phyloP scores from a whole-genome alignment of 2,113 vertebrate genomes.

The Meriones unguiculatus region DNA sequence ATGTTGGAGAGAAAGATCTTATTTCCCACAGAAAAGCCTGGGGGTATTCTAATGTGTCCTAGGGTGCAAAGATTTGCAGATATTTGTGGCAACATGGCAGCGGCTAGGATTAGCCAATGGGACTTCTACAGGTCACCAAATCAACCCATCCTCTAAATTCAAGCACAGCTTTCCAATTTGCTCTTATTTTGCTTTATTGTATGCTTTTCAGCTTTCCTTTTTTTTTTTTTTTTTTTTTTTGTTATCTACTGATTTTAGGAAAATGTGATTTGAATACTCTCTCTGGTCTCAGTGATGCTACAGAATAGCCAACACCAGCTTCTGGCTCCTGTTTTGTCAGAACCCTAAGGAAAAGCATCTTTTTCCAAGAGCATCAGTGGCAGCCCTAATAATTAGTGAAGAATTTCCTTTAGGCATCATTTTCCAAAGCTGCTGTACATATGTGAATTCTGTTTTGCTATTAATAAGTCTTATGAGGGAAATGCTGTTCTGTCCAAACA shows the following conservation, averaged over 20 bases:
- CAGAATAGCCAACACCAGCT: slow-evolving; percentile 7
- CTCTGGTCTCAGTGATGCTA: neutral
- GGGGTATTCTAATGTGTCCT: neutral
- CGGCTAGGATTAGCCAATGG: neutral
- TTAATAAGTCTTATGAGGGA: slow-evolving; percentile 3
- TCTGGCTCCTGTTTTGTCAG: slow-evolving; percentile 24
- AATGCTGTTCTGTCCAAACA: neutral
- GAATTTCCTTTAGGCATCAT: slow-evolving; percentile 71
- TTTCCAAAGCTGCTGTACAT: slow-evolving; percentile 57
- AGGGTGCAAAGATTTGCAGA: neutral
- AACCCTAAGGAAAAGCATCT: slow-evolving; percentile 31
- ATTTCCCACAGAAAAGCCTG: neutral
- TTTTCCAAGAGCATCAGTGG: neutral
- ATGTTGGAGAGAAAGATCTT: neutral
- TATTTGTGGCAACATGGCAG: neutral
- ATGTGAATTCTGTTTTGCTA: neutral
- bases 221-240: slow-evolving; percentile 31
- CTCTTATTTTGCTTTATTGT: neutral
- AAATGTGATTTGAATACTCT: slow-evolving; percentile 13
- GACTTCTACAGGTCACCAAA: neutral
- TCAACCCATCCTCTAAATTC: neutral
- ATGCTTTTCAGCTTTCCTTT: neutral
- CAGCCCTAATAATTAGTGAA: slow-evolving; percentile 63
- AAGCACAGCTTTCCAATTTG: neutral
- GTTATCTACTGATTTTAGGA: neutral